Conservation (phyloP, 2,113 vertebrate species). For the Nannospalax galili region DNA sequence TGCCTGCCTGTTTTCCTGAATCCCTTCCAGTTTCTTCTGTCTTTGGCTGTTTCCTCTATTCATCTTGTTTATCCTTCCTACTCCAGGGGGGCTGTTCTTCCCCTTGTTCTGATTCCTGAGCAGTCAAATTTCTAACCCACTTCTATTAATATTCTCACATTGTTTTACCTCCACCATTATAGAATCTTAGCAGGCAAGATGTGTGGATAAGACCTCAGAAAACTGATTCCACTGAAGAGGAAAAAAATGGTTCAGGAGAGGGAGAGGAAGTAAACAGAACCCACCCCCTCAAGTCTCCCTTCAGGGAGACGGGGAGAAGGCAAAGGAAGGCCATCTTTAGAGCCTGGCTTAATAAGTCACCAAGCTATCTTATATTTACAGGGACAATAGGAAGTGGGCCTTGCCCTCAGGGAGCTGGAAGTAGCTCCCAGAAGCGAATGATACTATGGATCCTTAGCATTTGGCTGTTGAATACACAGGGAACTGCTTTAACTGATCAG, state of each 20-base stretch:
- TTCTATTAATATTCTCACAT: not conserved
- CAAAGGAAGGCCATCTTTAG: no score
- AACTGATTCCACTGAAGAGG: not conserved
- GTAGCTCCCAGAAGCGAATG: not conserved
- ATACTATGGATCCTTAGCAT: not conserved
- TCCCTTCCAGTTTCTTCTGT: not conserved
- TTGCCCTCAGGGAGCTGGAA: not conserved
- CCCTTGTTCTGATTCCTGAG: not conserved
- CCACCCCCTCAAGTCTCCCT: not conserved
- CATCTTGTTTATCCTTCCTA: not conserved
- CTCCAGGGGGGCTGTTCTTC: not conserved
- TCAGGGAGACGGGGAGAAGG: not conserved
- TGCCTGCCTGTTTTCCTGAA: not conserved
- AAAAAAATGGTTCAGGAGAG: not conserved
- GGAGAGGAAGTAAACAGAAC: no score
- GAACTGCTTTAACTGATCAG: not conserved
- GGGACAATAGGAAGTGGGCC: not conserved
- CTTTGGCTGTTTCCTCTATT: not conserved
- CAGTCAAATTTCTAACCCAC: not conserved
- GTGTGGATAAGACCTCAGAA: not conserved
- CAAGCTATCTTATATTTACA: not conserved
- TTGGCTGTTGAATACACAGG: no score
- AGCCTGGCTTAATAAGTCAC: no score
- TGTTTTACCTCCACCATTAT: fast-evolving
- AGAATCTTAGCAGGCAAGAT: not conserved